Conservation (phyloP, 2,113 vertebrate species). For the Ochotona princeps region DNA sequence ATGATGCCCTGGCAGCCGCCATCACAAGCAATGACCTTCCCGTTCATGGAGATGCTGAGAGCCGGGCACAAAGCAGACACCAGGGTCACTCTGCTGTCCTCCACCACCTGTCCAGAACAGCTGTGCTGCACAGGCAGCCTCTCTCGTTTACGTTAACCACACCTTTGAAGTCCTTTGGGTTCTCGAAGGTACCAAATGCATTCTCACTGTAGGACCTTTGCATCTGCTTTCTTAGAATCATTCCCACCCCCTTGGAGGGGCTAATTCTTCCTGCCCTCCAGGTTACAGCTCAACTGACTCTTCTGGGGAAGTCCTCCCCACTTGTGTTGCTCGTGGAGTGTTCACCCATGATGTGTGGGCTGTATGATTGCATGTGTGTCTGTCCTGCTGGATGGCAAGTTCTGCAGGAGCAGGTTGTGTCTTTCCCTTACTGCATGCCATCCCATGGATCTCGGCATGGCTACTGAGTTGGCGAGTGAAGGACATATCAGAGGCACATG, state of each 20-base stretch:
- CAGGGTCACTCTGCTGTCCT: neutral
- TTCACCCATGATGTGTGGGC: neutral
- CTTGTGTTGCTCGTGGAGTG: neutral
- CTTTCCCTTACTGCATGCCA: neutral
- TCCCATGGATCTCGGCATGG: neutral
- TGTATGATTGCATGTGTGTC: accelerated
- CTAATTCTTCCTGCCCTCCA: neutral
- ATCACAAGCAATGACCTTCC: neutral
- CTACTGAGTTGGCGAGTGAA: neutral
- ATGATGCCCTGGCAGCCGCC: conserved; percentile 71
- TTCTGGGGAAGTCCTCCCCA: neutral
- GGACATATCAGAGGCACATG: no score
- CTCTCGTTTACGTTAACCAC: neutral
- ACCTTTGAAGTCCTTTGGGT: neutral
- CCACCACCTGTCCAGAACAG: accelerated
- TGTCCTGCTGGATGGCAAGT: neutral
- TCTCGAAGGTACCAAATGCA: neutral
- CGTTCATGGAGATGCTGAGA: conserved; percentile 49
- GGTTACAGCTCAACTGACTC: neutral
- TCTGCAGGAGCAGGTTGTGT: no score
- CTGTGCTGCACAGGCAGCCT: accelerated
- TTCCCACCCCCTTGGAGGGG: neutral
- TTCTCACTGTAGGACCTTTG: neutral
- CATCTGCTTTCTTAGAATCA: neutral
- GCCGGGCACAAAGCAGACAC: neutral